Base-by-base conservation (phyloP, 2,113 vertebrate genomes). In the Anas platyrhynchos region DNA sequence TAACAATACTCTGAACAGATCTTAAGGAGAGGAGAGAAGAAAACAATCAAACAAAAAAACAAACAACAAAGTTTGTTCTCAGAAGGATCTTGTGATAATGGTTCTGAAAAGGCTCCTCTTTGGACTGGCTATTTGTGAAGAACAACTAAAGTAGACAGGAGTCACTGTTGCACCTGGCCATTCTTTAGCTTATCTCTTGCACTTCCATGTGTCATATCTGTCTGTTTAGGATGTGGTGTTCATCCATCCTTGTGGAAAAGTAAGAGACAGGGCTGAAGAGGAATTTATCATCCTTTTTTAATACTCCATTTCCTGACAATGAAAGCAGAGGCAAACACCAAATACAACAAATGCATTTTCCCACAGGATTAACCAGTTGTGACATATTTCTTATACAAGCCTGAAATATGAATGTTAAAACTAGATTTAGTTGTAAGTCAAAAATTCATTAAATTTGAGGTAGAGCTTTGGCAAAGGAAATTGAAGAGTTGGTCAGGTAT, bases 241-340 rank as follows among this genome's bases (percentile, higher is more conserved):
- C 44, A 5, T 52, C 76, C 26, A 52, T 75, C 32, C 23, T 72
- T 7, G 6, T 84, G 18, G n/a, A 18, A 78, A 22, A 65, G 16
- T 52, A 54, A 48, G 23, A 59, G 7, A 34, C 34, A 62, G 2
- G 34, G 2, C 7, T 46, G 25, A 23, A 22, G 13, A 85, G 20
- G 38, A 82, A 85, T 79, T 82, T 12, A 38, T 79, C 26, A 85
- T 89, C 34, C 13, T 85, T 88, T 81, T 61, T 4, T 31, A 87
- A 69, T 54, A 56, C 16, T 52, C 18, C 3, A 3, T 80, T 95
- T 91, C 48, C 44, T 76, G 32, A 61, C 75, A 66, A 87, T n/a
- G 62, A 69, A 52, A 48, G 20, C 25, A 62, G 16, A 17, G 25
- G 2, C 31, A 81, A 86, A 83, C 29, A 80, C 4, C 38, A 72